Base-by-base conservation (phyloP, 1,140 invertebrate species). In the Metaphire vulgaris region DNA sequence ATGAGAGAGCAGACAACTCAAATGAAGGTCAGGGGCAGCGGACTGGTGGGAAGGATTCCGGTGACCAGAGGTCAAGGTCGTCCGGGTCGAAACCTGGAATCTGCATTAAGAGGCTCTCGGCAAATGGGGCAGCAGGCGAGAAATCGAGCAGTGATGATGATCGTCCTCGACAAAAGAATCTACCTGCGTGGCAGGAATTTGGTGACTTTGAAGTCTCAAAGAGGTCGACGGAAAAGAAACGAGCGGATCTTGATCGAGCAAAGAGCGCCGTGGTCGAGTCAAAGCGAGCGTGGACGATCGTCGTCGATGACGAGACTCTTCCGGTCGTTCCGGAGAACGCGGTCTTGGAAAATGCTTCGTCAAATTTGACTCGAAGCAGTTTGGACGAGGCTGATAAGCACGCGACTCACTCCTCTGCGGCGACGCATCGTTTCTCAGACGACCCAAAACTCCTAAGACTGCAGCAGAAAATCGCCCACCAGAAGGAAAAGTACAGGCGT, bases 311-410 rank as follows among this genome's bases (percentile, higher is more conserved):
- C 30, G 72, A 74, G 30, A 74, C 32, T 0, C 28, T 74, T 32
- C n/a, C 78, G 67, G 80, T 80, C 15, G 80, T 82, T 33, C 79
- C 80, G 15, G 81, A 82, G 74, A 79, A 81, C 75, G 67, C 41
- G 15, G 78, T 71, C 26, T 68, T 71, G 64, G 80, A 80, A n/a
- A 69, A 69, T 6, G 76, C 76, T 21, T 75, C 74, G 1, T 70
- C 28, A 12, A 79, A 79, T 64, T 74, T 72, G 56, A 76, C 79
- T 16, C 33, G 76, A 1, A 71, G 72, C 74, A 74, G 69, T n/a
- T 15, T 74, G 6, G 76, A 77, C 26, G 32, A 26, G 21, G 69
- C 29, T 33, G 77, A 69, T 1, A 41, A 75, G 26, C n/a, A 28
- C n/a, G 33, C 71, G 29, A 73, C 33, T 6, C 31, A 28, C 26